Evolutionary conservation across 1,140 invertebrate species (phyloP), one percentile per base, ranked within the genome.

Genomic region (Magallana ariakensis): DNA sequence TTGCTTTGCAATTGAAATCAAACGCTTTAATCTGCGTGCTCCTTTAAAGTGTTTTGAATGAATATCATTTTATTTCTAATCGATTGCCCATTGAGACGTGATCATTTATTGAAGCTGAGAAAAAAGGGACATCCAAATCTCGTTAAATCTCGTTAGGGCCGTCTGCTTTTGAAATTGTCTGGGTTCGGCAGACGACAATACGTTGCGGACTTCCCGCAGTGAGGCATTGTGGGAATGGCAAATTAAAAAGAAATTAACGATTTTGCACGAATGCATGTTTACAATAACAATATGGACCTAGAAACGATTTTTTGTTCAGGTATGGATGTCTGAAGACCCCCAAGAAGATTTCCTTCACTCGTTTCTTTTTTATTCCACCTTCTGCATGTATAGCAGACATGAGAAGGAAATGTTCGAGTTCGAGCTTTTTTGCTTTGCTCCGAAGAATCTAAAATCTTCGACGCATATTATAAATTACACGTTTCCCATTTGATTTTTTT

Each of bases 201-300:
- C 22, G 33, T 19, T 26, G 10, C 66, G 22, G 22, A 75, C 66
- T 8, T 75, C 66, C 66, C 66, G 66, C 66, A 75, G 66, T 11
- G 66, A 33, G 22, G 66, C 66, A 75, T 75, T 75, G 66, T 75
- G 66, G 66, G 66, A 75, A 26, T 19, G 66, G 66, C 66, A 75
- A 75, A 75, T 75, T 75, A 75, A 75, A 75, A 75, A 33, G 26
- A 75, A 75, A 75, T 75, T 75, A 75, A 75, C 33, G 22, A 75
- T 26, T 26, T 75, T 75, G 66, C 22, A 26, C 66, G 22, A 75
- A 75, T 75, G 66, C 19, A 75, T 26, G 66, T 75, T 75, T 75
- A 75, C 66, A 75, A 75, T 75, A 75, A 26, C 66, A 75, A 26
- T 75, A 75, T 75, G 66, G 22, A 75, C 66, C 66, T 75, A 10